phyloP scores from a whole-genome alignment of 2,888 invertebrate genomes.

The Electrophaes corylata region DNA sequence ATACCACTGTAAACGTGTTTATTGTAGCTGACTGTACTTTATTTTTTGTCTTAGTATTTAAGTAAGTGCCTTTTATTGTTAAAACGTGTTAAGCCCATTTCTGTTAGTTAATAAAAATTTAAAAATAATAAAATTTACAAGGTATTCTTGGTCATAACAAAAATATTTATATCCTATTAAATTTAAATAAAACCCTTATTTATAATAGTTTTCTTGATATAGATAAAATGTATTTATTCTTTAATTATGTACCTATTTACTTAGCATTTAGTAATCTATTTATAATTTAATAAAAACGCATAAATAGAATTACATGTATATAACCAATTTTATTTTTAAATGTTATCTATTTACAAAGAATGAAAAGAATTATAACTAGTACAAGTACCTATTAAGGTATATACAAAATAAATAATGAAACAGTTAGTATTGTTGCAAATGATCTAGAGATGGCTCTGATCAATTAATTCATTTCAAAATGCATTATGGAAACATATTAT shows the following conservation, averaged over 20 bases:
- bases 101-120: constrained; percentile 19
- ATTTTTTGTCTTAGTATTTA: constrained; percentile 60
- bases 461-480: too few species aligned
- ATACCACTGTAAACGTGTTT: too few species aligned
- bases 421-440: too few species aligned
- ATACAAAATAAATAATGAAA: too few species aligned
- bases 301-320: background rate
- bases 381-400: too few species aligned
- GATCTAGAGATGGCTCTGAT: too few species aligned
- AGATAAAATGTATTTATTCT: too few species aligned
- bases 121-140: constrained; percentile 25
- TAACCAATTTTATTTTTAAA: too few species aligned
- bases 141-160: constrained; percentile 33
- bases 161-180: constrained; percentile 25
- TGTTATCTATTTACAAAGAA: too few species aligned
- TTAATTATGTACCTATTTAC: constrained; percentile 22
- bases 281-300: background rate
- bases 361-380: too few species aligned
- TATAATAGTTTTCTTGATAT: constrained; percentile 30
- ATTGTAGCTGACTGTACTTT: constrained; percentile 39
- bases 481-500: background rate
- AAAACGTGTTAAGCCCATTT: constrained; percentile 34
- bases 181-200: constrained; percentile 21
- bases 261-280: background rate
- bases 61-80: constrained; percentile 72